Evolutionary conservation across 2,113 vertebrate species (phyloP).

Genomic region (Stegostoma tigrinum): DNA sequence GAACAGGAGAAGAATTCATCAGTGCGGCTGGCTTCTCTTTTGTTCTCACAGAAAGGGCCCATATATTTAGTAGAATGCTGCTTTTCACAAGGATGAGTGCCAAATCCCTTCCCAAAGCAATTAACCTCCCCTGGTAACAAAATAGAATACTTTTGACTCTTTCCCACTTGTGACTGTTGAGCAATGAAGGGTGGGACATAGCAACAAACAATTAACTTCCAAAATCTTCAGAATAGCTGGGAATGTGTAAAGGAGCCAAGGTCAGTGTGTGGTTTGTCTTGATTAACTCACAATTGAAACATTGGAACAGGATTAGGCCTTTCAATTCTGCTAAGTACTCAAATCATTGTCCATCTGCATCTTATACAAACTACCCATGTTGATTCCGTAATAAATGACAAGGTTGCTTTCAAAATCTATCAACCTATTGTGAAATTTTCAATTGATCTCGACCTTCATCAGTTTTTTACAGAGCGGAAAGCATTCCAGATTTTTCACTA

Average conservation of each 20-base stretch:
- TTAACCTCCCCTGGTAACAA: constrained; percentile 4
- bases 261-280: not conserved
- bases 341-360: not conserved
- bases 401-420: not conserved
- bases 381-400: not conserved
- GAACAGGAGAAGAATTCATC: not conserved
- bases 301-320: not conserved
- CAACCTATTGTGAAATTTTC: not conserved
- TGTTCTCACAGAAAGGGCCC: not conserved
- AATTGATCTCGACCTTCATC: not conserved
- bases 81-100: not conserved
- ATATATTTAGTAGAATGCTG: not conserved
- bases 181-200: not conserved
- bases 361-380: not conserved
- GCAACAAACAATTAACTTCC: not conserved
- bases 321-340: not conserved
- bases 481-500: not conserved
- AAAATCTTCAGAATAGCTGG: not conserved
- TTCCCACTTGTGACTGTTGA: not conserved
- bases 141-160: constrained; percentile 3
- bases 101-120: not conserved
- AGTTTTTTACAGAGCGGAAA: not conserved
- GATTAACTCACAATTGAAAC: not conserved
- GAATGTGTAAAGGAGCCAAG: not conserved
- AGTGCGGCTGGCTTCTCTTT: not conserved